Evolutionary conservation across 2,888 invertebrate species (phyloP), one percentile per base, ranked within the genome.

Genomic region (Melikaiella ostensackeni): DNA sequence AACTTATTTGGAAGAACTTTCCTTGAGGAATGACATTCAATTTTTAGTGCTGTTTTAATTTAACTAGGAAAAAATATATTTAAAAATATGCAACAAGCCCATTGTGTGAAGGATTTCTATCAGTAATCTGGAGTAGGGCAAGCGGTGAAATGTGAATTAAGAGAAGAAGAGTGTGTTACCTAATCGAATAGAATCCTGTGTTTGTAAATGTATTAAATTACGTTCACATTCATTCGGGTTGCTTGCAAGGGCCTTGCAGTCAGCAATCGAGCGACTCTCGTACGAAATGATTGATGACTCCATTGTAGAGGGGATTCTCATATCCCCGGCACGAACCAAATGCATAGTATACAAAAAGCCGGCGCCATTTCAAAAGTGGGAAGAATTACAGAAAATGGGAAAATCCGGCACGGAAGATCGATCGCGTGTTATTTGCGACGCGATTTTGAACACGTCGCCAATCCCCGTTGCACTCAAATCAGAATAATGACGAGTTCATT

Each of bases 241-340:
- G 79, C 79, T 61, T 79, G 79, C 79, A 78, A 75, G 73, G 75
- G 74, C 64, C 46, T 57, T 62, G 77, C 77, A 80, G 77, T 63
- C 55, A 61, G 89, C 89, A 87, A 89, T 89, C 89, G 88, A 88
- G 87, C 85, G 82, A 86, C 88, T 89, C 88, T 88, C 87, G 85
- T 86, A 86, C 86, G 84, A 89, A 89, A 91, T 91, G 91, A 91
- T 91, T 88, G 91, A 91, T 91, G 90, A 90, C 90, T 91, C 90
- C 87, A 91, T 91, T 91, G 91, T 91, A 87, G 85, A 84, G 82
- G 84, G 86, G 82, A 84, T 85, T 86, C 87, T 84, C 87, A 84
- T 86, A 86, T 86, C 85, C 83, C 81, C 73, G 84, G 79, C 85
- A 85, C 85, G 86, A 87, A 81, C 78, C 84, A 83, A 84, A 82